Conservation (phyloP, 1,140 invertebrate species). For the Tetramorium simillimum region DNA sequence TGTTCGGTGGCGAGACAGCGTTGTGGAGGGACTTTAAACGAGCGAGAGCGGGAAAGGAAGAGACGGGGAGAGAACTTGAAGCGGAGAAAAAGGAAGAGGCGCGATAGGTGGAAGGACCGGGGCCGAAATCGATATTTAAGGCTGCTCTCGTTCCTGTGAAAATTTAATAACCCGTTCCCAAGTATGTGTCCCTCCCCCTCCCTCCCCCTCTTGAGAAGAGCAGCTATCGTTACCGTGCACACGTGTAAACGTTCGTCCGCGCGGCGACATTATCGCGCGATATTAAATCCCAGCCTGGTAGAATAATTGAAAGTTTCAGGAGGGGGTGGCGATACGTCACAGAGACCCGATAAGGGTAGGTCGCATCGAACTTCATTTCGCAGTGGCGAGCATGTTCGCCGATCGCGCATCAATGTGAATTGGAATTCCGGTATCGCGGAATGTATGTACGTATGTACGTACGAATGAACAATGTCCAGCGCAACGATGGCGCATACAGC, state of each 20-base stretch:
- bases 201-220: conserved; percentile 61
- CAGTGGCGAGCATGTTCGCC: conserved; percentile 57
- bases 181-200: conserved; percentile 69
- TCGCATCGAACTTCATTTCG: conserved; percentile 67
- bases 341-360: conserved; percentile 48
- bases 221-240: conserved; percentile 74
- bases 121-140: conserved; percentile 80
- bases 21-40: conserved; percentile 55
- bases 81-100: conserved; percentile 42
- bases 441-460: conserved; percentile 22
- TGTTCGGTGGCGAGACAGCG: conserved; percentile 51
- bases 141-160: conserved; percentile 77
- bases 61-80: conserved; percentile 6
- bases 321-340: conserved; percentile 26
- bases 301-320: conserved; percentile 81
- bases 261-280: conserved; percentile 73
- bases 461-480: conserved; percentile 48
- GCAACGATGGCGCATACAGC: conserved; percentile 40
- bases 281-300: conserved; percentile 80
- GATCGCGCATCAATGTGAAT: conserved; percentile 65
- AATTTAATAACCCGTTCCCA: conserved; percentile 82
- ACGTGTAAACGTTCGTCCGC: conserved; percentile 77
- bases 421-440: conserved; percentile 52
- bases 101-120: conserved; percentile 55
- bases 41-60: neutral